Percentiles rank a stretch among this genome's conserved stretches.
These are phyloP conservation scores for Thereva unica DNA, from an alignment of 2,888 invertebrate genomes.

Conservation along the genomic window DNA sequence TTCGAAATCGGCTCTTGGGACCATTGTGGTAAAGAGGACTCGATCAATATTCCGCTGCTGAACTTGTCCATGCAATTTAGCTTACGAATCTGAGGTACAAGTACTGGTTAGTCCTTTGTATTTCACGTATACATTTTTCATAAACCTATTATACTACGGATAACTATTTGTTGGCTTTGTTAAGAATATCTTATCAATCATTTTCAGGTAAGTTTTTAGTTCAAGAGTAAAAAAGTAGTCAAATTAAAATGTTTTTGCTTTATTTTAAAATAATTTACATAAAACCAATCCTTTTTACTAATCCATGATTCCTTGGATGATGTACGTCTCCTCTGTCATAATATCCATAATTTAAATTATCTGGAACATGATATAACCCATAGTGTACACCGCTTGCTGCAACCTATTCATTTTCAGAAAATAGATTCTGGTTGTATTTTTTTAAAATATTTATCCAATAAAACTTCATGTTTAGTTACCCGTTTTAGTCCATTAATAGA, in stretches of 20 bases:
- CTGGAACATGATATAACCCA: conserved; percentile 70
- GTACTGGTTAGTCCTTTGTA: no score
- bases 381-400: conserved; percentile 76
- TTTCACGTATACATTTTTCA: no score
- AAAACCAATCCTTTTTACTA: neutral
- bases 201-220: no score
- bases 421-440: conserved; percentile 54
- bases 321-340: conserved; percentile 53
- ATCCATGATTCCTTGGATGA: conserved; percentile 48
- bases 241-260: neutral
- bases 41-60: no score
- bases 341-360: conserved; percentile 52
- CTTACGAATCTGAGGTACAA: no score
- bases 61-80: no score
- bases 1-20: no score
- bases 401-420: conserved; percentile 56
- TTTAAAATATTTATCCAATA: neutral
- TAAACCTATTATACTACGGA: no score
- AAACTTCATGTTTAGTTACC: conserved; percentile 54
- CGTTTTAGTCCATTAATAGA: conserved; percentile 80
- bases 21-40: no score
- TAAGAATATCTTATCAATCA: no score
- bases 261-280: conserved; percentile 1
- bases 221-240: neutral
- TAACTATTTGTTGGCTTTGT: no score